Percentiles rank a stretch among this genome's conserved stretches.
Conservation (phyloP, 2,888 invertebrate genomes). For the Smittia aterrima region DNA sequence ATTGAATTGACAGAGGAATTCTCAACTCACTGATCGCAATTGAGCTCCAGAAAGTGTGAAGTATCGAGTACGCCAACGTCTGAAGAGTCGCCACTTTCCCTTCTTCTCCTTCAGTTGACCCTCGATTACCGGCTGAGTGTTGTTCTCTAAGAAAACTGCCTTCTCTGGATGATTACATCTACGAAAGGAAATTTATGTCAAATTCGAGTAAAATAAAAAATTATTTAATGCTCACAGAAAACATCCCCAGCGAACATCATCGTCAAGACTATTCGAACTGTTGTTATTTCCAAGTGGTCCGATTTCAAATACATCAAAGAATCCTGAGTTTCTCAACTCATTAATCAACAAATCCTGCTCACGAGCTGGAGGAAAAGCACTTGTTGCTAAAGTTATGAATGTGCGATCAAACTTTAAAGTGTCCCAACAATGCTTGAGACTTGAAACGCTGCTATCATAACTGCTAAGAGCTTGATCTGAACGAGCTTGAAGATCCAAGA, state of each 20-base stretch:
- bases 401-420: constrained; percentile 87
- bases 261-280: constrained; percentile 29
- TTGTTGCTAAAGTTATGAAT: constrained; percentile 86
- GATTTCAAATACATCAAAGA: constrained; percentile 91
- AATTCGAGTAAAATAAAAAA: background rate
- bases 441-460: constrained; percentile 76
- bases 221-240: constrained; percentile 24
- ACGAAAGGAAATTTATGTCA: constrained; percentile 50
- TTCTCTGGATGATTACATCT: constrained; percentile 86
- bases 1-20: background rate
- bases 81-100: constrained; percentile 86
- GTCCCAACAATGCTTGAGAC: constrained; percentile 91
- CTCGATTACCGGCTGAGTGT: constrained; percentile 84
- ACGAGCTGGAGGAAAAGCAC: constrained; percentile 84
- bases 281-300: constrained; percentile 51
- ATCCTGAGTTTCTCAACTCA: constrained; percentile 81
- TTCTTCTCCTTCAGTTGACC: constrained; percentile 90
- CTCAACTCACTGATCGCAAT: constrained; percentile 71
- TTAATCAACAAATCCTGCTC: constrained; percentile 84
- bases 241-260: constrained; percentile 25
- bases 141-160: constrained; percentile 75
- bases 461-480: constrained; percentile 65
- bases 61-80: constrained; percentile 89
- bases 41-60: constrained; percentile 92
- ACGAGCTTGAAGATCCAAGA: constrained; percentile 74